phyloP scores from a whole-genome alignment of 1,140 invertebrate species.

The Drosophila erecta region DNA sequence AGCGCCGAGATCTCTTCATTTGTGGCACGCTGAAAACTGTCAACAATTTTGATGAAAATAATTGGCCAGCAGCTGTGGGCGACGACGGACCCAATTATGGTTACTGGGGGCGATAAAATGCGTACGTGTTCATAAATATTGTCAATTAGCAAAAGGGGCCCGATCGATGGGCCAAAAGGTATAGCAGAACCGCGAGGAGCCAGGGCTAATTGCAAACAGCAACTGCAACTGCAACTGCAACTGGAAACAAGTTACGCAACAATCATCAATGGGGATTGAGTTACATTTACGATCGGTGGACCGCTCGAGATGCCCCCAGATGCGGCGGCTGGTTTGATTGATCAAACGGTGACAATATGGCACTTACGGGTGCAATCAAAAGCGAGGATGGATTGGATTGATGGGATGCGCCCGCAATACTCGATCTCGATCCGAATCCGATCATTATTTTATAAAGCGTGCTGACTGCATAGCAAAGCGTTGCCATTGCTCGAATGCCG shows the following conservation, averaged over 20 bases:
- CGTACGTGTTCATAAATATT: conserved; percentile 84
- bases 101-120: conserved; percentile 73
- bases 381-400: conserved; percentile 36
- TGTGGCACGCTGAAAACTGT: conserved; percentile 66
- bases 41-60: conserved; percentile 83
- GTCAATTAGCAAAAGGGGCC: conserved; percentile 70
- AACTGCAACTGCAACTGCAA: conserved; percentile 13
- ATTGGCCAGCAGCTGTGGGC: conserved; percentile 69
- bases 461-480: conserved; percentile 81
- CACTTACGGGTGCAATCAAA: conserved; percentile 81
- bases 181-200: conserved; percentile 23
- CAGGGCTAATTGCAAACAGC: conserved; percentile 59
- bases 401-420: conserved; percentile 19
- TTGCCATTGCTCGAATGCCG: conserved; percentile 75
- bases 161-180: conserved; percentile 49
- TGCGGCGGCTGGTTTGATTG: conserved; percentile 72
- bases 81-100: conserved; percentile 64
- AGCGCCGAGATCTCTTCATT: conserved; percentile 62
- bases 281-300: conserved; percentile 73
- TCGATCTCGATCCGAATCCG: conserved; percentile 2
- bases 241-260: conserved; percentile 77
- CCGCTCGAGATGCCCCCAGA: conserved; percentile 2
- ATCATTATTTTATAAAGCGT: conserved; percentile 82
- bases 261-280: conserved; percentile 77
- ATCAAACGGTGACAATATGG: conserved; percentile 83